Evolutionary conservation across 2,888 invertebrate genomes (phyloP), one percentile per base, ranked within the genome.

Genomic region (Melangyna quadrimaculata): DNA sequence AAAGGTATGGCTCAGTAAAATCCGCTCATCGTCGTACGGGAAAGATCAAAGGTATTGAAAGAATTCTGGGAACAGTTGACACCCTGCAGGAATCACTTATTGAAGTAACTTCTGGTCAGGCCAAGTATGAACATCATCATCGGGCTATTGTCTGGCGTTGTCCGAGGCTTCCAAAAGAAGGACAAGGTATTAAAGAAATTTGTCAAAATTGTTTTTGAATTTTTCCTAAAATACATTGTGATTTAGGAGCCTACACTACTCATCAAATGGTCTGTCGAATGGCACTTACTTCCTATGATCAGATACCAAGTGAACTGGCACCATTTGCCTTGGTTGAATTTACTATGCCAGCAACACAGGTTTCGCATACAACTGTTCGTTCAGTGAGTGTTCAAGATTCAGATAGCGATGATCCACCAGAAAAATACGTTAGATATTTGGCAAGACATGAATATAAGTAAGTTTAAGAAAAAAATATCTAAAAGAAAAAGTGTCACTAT

Each of bases 41-140:
- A 32, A 97, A 97, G 93, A 96, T 97, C 88, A 98, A 98, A 91
- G 98, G 98, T 75, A 97, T 98, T 88, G 98, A 98, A 91, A 93
- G 98, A 78, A 96, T 98, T 90, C 93, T 98, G 89, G 98, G 98
- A 22, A 96, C 98, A 2, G 96, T 98, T 88, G 98, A 98, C 90
- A 96, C 96, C 12, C 93, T 97, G 88, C 98, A 98, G 91, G 96
- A 97, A 89, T 97, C 98, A 63, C 93, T 98, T 29, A 98, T 99
- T 91, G 98, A 98, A 92, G 98, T 98, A 8, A 98, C 99, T 12
- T 98, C 98, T 0, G 98, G 98, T 61, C 95, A 97, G 92, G 99
- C 99, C 77, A 99, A 99, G 93, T 99, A 99, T 93, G 99, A 99
- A 93, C 99, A 99, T 93, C 98, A 99, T 91, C 98, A 98, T 93